These are phyloP conservation scores for Musca domestica DNA, from an alignment of 1,140 invertebrate species.

Conservation along the genomic window DNA sequence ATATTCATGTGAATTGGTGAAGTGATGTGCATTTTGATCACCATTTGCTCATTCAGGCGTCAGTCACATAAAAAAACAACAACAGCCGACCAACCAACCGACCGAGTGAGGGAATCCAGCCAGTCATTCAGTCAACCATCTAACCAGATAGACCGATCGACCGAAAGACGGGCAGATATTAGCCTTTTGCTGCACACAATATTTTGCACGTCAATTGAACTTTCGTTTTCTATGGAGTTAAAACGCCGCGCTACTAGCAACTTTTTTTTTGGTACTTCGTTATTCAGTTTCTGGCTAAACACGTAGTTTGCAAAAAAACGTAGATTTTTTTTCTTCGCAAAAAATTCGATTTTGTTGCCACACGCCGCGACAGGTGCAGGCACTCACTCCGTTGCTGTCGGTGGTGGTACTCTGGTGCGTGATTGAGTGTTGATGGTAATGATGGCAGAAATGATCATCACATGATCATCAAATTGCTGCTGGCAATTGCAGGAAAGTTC, in stretches of 20 bases:
- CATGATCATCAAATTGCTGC: not conserved
- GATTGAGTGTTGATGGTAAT: not conserved
- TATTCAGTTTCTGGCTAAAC: too few relatives aligned
- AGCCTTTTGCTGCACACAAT: not conserved
- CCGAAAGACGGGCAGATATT: not conserved
- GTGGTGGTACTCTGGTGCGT: not conserved
- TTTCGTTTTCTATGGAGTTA: conserved; percentile 14
- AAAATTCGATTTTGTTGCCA: too few relatives aligned
- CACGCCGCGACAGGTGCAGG: conserved; percentile 4
- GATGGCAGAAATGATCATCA: not conserved
- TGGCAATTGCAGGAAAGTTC: conserved; percentile 7
- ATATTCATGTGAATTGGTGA: not conserved
- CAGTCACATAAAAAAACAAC: too few relatives aligned
- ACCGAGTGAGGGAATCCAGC: too few relatives aligned
- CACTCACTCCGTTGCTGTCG: not conserved
- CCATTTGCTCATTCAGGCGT: not conserved
- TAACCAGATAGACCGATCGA: too few relatives aligned
- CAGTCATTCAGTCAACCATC: too few relatives aligned
- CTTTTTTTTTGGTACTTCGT: too few relatives aligned
- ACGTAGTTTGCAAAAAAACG: too few relatives aligned
- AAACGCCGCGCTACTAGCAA: too few relatives aligned
- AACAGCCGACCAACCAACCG: too few relatives aligned
- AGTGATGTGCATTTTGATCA: not conserved
- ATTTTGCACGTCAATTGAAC: conserved; percentile 13
- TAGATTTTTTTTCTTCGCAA: too few relatives aligned